phyloP scores from a whole-genome alignment of 2,113 vertebrate genomes.

The Trichomycterus rosablanca region DNA sequence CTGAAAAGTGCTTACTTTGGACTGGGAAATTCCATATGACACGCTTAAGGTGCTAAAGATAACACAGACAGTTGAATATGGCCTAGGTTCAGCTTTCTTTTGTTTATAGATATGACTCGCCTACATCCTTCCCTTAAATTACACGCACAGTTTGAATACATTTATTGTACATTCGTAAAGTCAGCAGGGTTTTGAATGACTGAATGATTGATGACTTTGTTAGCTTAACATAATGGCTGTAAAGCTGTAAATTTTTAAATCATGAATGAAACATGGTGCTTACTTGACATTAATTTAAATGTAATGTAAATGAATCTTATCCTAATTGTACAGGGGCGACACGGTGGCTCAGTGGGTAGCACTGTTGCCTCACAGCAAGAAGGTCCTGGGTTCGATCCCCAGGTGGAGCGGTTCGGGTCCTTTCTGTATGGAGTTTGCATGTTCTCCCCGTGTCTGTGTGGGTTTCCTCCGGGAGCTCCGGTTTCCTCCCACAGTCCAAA shows the following conservation, averaged over 20 bases:
- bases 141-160: slow-evolving; percentile 69
- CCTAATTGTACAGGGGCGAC: too few species aligned
- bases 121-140: slow-evolving; percentile 66
- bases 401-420: too few species aligned
- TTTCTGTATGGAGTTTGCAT: too few species aligned
- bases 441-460: too few species aligned
- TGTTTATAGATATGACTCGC: slow-evolving; percentile 65
- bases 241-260: slow-evolving; percentile 3
- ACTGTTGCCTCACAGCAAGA: too few species aligned
- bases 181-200: slow-evolving; percentile 48
- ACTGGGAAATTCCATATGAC: slow-evolving; percentile 51
- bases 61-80: slow-evolving; percentile 68
- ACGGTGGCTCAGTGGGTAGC: too few species aligned
- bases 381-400: too few species aligned
- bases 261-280: neutral
- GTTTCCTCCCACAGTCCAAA: too few species aligned
- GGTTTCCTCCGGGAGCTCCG: too few species aligned
- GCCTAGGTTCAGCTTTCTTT: slow-evolving; percentile 68
- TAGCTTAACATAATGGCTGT: slow-evolving; percentile 17
- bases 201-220: slow-evolving; percentile 24
- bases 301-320: too few species aligned
- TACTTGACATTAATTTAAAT: neutral
- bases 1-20: slow-evolving; percentile 72
- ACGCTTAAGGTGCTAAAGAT: slow-evolving; percentile 69
- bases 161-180: slow-evolving; percentile 70